Conservation (phyloP, 2,113 vertebrate genomes). For the sheep (Ovis aries) region DNA sequence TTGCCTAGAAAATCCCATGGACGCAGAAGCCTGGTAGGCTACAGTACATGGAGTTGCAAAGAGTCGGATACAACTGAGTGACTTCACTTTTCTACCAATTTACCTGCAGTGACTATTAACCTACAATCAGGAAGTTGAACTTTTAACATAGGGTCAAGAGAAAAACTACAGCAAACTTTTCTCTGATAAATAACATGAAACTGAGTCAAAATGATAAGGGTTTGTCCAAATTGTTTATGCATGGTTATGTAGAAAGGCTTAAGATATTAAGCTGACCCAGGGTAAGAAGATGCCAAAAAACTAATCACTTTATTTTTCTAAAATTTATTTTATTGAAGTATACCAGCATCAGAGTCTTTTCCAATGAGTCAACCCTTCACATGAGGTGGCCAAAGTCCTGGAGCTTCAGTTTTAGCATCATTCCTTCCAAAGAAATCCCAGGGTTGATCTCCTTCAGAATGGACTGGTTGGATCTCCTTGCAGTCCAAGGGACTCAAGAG, state of each 20-base stretch:
- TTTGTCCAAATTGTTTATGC: neutral
- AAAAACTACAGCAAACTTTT: neutral
- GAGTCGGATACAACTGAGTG: neutral
- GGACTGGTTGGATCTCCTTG: too few species aligned
- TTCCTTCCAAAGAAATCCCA: too few species aligned
- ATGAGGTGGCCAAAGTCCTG: too few species aligned
- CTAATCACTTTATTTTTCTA: neutral
- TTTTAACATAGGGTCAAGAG: neutral
- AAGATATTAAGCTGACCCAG: neutral
- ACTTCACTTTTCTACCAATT: neutral
- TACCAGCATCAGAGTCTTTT: neutral
- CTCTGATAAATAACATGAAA: neutral
- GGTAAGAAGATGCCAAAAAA: neutral
- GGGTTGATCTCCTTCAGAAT: too few species aligned
- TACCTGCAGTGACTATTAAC: neutral
- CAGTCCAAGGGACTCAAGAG: too few species aligned
- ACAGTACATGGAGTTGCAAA: neutral
- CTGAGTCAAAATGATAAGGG: neutral
- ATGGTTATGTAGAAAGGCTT: neutral
- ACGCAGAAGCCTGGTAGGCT: neutral
- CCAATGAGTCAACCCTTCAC: too few species aligned
- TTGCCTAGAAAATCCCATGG: neutral
- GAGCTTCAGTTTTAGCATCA: too few species aligned
- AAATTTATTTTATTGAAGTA: neutral
- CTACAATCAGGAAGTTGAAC: neutral